phyloP scores from a whole-genome alignment of 1,140 invertebrate species.

The Microvelia longipes region DNA sequence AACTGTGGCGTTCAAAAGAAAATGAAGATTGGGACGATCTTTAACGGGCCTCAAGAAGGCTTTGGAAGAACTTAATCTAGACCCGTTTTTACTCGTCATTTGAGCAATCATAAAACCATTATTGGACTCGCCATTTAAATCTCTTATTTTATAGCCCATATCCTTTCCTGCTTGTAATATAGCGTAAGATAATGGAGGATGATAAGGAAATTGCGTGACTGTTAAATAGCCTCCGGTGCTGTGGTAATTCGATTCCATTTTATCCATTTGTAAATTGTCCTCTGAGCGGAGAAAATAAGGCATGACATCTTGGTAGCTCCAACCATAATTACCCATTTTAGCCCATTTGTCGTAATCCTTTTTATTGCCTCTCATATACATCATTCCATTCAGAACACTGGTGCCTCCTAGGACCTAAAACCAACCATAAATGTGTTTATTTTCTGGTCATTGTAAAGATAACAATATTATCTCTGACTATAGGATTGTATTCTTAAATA shows the following conservation, averaged over 20 bases:
- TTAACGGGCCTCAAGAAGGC: slow-evolving; percentile 57
- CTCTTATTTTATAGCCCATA: slow-evolving; percentile 58
- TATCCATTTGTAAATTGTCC: slow-evolving; percentile 54
- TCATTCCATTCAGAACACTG: slow-evolving; percentile 91
- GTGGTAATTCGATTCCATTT: slow-evolving; percentile 60
- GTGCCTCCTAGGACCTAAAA: slow-evolving; percentile 70
- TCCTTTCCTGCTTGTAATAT: slow-evolving; percentile 71
- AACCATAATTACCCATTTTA: slow-evolving; percentile 65
- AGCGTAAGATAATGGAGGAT: slow-evolving; percentile 65
- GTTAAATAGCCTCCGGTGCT: slow-evolving; percentile 58
- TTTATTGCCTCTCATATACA: slow-evolving; percentile 81
- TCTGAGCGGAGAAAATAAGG: slow-evolving; percentile 79
- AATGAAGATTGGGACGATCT: slow-evolving; percentile 55
- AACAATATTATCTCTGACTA: not conserved
- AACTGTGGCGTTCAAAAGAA: slow-evolving; percentile 58
- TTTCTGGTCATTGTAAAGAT: no score
- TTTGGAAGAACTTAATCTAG: slow-evolving; percentile 49
- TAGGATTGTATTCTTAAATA: no score
- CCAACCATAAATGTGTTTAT: not conserved
- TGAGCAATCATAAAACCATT: slow-evolving; percentile 71
- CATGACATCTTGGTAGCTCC: slow-evolving; percentile 77
- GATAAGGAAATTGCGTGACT: slow-evolving; percentile 68
- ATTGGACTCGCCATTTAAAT: slow-evolving; percentile 67
- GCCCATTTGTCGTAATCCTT: slow-evolving; percentile 87
- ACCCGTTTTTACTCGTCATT: slow-evolving; percentile 75